Base-by-base conservation (phyloP, 1,140 invertebrate genomes). In the Zophobas atratus region DNA sequence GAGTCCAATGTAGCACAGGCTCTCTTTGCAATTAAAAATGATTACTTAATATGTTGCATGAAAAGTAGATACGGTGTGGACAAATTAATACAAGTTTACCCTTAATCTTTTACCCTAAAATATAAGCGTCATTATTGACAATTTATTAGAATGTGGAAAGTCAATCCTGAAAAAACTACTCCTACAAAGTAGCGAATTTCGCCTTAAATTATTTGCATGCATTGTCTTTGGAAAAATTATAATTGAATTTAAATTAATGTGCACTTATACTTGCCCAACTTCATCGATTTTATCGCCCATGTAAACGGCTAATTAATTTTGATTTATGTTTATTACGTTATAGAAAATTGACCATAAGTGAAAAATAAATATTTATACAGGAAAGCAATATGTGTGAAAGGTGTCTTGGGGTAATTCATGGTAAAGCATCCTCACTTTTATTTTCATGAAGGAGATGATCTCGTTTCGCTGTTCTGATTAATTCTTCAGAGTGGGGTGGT, bases 401-500 rank as follows among this genome's bases (percentile, higher is more conserved):
- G 77, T 49, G 38, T 39, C 46, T 78, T 53, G 74, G 78, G 74
- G 60, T 41, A 43, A 67, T 33, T 35, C 33, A 67, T 43, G 20
- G n/a, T 43, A 39, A 33, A 67, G 75, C 74, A 77, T 79, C 79
- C 73, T 74, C 43, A 79, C 80, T 77, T 75, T 80, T 81, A 70
- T 81, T 79, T 77, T 75, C 77, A 77, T 79, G 71, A 78, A 79
- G 73, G 72, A 79, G 77, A 79, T 76, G 80, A 81, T 81, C 80
- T 79, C 70, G 78, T 79, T 79, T 79, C 67, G 70, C 77, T 81
- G 74, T 79, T 81, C 80, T 81, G 75, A 77, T 77, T 81, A 81
- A 71, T 77, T 57, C 53, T 70, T 46, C 70, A 81, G 80, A 81
- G 80, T 81, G 80, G 80, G 80, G 80, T 81, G 34, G 71, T 49